Evolutionary conservation across 2,888 invertebrate species (phyloP).

Genomic region (Andrena chrysosceles): DNA sequence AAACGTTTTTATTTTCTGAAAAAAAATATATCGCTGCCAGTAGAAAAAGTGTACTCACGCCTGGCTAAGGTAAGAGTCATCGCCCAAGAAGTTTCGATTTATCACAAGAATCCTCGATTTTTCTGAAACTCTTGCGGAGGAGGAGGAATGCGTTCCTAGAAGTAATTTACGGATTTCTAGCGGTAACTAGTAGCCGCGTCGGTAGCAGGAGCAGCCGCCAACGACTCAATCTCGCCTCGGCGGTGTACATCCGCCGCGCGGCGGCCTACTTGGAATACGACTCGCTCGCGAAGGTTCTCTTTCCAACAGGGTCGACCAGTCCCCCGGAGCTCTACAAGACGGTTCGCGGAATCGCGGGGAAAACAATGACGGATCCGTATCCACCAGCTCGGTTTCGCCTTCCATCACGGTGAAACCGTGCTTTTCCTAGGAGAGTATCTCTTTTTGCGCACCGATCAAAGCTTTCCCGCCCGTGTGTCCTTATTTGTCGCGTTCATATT

Average conservation of each 20-base stretch:
- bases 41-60: no score
- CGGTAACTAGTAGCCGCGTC: constrained; percentile 20
- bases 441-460: constrained; percentile 17
- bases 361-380: constrained; percentile 65
- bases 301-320: constrained; percentile 72
- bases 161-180: constrained; percentile 34
- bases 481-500: neutral
- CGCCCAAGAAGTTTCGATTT: neutral
- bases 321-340: constrained; percentile 57
- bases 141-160: constrained; percentile 7
- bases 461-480: constrained; percentile 5
- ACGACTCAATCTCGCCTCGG: constrained; percentile 64
- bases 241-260: constrained; percentile 69
- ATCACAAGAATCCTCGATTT: neutral
- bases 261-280: constrained; percentile 75
- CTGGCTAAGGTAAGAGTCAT: no score
- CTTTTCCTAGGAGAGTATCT: constrained; percentile 47
- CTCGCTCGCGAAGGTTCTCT: constrained; percentile 71
- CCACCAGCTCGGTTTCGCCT: constrained; percentile 60
- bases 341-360: constrained; percentile 66
- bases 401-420: constrained; percentile 56
- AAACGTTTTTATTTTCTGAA: no score
- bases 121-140: neutral
- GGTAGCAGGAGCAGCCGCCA: constrained; percentile 44
- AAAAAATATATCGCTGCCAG: no score